Evolutionary conservation across 1,140 invertebrate genomes (phyloP), one percentile per base, ranked within the genome.

Genomic region (Habropoda laboriosa): DNA sequence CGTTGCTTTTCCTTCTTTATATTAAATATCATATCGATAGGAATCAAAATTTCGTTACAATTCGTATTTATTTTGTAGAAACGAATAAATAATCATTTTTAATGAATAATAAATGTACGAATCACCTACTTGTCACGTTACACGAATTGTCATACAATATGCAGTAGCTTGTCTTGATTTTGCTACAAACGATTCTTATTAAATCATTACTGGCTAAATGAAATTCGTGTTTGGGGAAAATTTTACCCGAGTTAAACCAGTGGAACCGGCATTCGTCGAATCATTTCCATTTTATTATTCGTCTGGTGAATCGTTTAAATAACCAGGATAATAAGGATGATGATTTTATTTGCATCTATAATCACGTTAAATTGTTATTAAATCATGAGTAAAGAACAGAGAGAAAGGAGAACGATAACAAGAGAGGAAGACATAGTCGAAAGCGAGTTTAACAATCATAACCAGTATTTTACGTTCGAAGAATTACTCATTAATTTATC

Each of bases 361-460:
- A 47, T 61, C 63, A 75, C 74, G 45, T 86, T 81, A 77, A 86
- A 87, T 85, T 66, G 63, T 86, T 87, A 86, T 82, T 82, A 77
- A 86, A 82, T 70, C n/a, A 45, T 6, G 27, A 64, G 53, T 27
- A 27, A 40, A 16, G 32, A 13, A 3, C n/a, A 12, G 38, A 30
- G 64, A 0, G 27, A 30, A 21, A 13, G 10, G 45, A 40, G 2
- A 5, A 24, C n/a, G 51, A 47, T 51, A 74, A 42, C 58, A 79
- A 68, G 68, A 47, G 38, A 18, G 42, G 27, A 24, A n/a, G n/a
- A 57, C 53, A 47, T 18, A 24, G 13, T 13, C 53, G 49, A 42
- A n/a, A 35, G 40, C 67, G 66, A 51, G 27, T 83, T 83, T 80
- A 75, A 75, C 78, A 58, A 80, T 58, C 38, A 67, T 77, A 81